Base-by-base conservation (phyloP, 2,888 invertebrate genomes). In the Calliopum simillimum region DNA sequence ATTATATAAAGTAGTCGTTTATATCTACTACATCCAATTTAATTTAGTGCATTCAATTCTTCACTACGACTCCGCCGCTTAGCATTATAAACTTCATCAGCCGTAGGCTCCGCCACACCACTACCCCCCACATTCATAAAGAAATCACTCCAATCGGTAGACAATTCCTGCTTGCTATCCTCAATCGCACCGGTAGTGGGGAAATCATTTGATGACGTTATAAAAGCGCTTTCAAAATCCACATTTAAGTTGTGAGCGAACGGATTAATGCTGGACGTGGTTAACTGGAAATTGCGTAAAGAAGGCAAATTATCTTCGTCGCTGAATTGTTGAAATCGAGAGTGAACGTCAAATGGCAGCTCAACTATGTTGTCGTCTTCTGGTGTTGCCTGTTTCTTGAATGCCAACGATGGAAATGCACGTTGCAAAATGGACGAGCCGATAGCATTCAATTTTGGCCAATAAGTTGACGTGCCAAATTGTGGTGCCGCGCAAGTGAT, bases 41-140 rank as follows among this genome's bases (percentile, higher is more conserved):
- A 33, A 33, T 33, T 33, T 33, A 33, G 33, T 33, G 33, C 70
- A 69, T 53, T 64, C 66, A 63, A 65, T 62, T 25, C 44, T 12
- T 62, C 55, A 53, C 53, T n/a, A 69, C 53, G 49, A 23, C 33
- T 64, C 46, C 41, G 65, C 46, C 41, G 65, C 58, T 71, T 70
- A n/a, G 53, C 53, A 47, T 66, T 46, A 59, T 68, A 70, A 64
- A 71, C 62, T 62, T 51, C 46, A 58, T 68, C 69, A 41, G 59
- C 71, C 13, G 12, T 68, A 56, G 59, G 23, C 55, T 58, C 66
- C 46, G 14, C 67, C 49, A 21, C 63, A 41, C n/a, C 51, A 23
- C 43, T 55, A 8, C 5, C 62, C 68, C n/a, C 33, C 19, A 0
- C 6, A 21, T 21, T 14, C 64, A n/a, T 49, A 21, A n/a, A 25